Evolutionary conservation across 2,888 invertebrate genomes (phyloP).

Genomic region (Tupiocoris notatus): DNA sequence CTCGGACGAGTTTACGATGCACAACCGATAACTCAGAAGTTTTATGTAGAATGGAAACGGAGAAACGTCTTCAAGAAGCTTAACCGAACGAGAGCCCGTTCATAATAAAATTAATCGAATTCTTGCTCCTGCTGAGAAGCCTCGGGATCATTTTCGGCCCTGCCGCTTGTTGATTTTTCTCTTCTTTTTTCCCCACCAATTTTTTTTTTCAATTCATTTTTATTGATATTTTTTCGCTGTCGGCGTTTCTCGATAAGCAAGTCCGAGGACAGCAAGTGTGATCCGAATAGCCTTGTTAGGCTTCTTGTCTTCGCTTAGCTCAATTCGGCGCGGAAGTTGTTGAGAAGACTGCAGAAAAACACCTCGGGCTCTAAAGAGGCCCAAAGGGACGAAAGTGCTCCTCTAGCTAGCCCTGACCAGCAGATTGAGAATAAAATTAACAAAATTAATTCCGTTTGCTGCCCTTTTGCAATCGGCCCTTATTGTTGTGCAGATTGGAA

Average conservation of each 20-base stretch:
- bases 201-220: too few species aligned
- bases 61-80: slow-evolving; percentile 22
- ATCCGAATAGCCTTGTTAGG: not conserved
- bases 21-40: slow-evolving; percentile 41
- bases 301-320: not conserved
- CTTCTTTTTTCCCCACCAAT: too few species aligned
- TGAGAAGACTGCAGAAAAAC: too few species aligned
- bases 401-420: too few species aligned
- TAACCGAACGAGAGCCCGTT: slow-evolving; percentile 6
- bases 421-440: too few species aligned
- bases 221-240: too few species aligned
- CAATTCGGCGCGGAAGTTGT: too few species aligned
- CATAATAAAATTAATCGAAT: slow-evolving; percentile 43
- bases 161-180: slow-evolving; percentile 1
- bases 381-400: too few species aligned
- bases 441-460: too few species aligned
- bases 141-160: not conserved
- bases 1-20: slow-evolving; percentile 32
- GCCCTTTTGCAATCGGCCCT: too few species aligned
- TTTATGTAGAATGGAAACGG: slow-evolving; percentile 44
- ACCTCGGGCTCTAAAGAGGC: too few species aligned
- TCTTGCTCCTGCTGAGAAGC: slow-evolving; percentile 35
- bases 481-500: too few species aligned
- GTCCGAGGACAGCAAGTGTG: not conserved
- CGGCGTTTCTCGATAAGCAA: not conserved